A percentile compares a stretch with the other conserved stretches of the same genome.
Evolutionary conservation across 1,140 invertebrate species (phyloP).

Genomic region (Myzus persicae): DNA sequence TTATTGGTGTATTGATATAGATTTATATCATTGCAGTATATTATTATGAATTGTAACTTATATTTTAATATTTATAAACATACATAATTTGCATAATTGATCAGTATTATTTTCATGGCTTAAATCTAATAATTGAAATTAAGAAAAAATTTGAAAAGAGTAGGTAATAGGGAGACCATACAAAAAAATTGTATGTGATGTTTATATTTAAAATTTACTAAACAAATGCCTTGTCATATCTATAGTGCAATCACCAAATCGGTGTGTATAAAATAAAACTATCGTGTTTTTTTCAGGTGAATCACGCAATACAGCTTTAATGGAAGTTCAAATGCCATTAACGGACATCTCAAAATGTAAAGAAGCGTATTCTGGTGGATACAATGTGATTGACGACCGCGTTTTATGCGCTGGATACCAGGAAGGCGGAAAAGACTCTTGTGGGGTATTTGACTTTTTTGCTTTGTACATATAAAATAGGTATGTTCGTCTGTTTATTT

Average conservation of each 20-base stretch:
- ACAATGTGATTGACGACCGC: conserved; percentile 44
- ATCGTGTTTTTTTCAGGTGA: conserved; percentile 69
- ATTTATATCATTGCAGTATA: background rate
- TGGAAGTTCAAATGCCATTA: conserved; percentile 77
- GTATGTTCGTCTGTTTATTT: too few species aligned
- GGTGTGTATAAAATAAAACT: background rate
- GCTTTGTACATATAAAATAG: background rate
- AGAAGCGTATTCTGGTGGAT: background rate
- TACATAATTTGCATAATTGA: background rate
- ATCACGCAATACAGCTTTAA: conserved; percentile 69
- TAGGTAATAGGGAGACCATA: background rate
- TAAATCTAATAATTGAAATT: background rate
- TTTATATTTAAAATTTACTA: background rate
- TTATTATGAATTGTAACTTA: background rate
- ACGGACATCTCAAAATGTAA: conserved; percentile 67
- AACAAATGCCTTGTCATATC: background rate
- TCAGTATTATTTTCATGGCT: background rate
- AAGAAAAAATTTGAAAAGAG: background rate
- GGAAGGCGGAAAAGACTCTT: conserved; percentile 41
- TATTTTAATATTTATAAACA: background rate
- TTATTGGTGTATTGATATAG: background rate
- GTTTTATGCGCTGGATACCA: conserved; percentile 49
- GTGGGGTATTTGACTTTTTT: background rate
- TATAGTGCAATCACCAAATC: background rate
- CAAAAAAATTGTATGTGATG: background rate